These are phyloP conservation scores for Leptopilina myrica DNA, from an alignment of 2,888 invertebrate species.

Conservation along the genomic window DNA sequence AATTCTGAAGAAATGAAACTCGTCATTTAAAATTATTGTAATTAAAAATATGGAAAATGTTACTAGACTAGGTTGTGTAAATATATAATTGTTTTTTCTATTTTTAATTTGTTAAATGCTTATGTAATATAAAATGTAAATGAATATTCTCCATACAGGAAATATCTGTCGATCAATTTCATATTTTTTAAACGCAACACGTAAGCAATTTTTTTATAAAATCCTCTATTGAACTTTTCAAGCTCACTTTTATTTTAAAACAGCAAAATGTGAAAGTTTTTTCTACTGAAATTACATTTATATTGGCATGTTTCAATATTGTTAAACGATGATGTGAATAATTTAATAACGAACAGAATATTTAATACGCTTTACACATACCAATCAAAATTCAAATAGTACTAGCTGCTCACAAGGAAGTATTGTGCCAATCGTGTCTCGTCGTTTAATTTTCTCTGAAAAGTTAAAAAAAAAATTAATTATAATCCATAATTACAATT, in stretches of 20 bases:
- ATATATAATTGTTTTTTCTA: background rate
- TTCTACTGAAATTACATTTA: too few relatives aligned
- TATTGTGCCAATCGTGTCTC: too few relatives aligned
- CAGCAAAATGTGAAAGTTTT: too few relatives aligned
- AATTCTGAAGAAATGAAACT: background rate
- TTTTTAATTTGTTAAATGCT: background rate
- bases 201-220: background rate
- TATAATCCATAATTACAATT: too few relatives aligned
- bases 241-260: background rate
- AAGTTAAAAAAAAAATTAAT: too few relatives aligned
- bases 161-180: constrained; percentile 1
- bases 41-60: background rate
- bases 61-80: background rate
- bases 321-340: too few relatives aligned
- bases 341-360: too few relatives aligned
- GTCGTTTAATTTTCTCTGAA: too few relatives aligned
- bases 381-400: too few relatives aligned
- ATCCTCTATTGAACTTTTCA: background rate
- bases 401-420: too few relatives aligned
- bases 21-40: background rate
- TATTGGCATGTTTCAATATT: too few relatives aligned
- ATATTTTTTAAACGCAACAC: background rate
- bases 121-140: background rate
- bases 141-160: background rate
- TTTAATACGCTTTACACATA: too few relatives aligned